A percentile compares a stretch with the other conserved stretches of the same genome.
These are phyloP conservation scores for Ligdia adustata DNA, from an alignment of 2,888 invertebrate species.

Conservation along the genomic window DNA sequence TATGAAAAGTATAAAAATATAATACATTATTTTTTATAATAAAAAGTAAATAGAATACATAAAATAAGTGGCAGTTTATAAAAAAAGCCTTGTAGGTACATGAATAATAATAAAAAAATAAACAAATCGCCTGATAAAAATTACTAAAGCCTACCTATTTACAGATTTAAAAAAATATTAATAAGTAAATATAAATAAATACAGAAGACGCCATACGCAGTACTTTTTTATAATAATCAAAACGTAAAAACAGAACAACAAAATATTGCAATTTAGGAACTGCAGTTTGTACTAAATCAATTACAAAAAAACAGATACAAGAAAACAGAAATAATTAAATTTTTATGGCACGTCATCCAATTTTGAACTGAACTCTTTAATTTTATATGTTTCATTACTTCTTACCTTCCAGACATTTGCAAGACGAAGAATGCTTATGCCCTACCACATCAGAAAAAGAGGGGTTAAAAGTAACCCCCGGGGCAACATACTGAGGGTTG, in stretches of 20 bases:
- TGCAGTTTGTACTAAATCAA: constrained; percentile 46
- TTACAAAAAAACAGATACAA: constrained; percentile 21
- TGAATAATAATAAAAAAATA: constrained; percentile 18
- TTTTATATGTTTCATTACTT: constrained; percentile 43
- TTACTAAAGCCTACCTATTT: constrained; percentile 54
- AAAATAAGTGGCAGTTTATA: constrained; percentile 32
- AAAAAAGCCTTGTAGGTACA: constrained; percentile 22
- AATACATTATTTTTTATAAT: constrained; percentile 1
- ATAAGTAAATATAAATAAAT: constrained; percentile 37
- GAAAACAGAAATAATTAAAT: constrained; percentile 2
- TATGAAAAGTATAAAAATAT: too few relatives aligned
- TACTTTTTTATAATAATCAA: background rate
- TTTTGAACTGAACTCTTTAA: constrained; percentile 37
- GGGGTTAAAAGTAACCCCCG: constrained; percentile 62
- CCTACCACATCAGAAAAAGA: constrained; percentile 61
- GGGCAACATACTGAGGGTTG: constrained; percentile 69
- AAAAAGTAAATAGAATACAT: constrained; percentile 11
- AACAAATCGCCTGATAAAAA: constrained; percentile 25
- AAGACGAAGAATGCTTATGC: constrained; percentile 64
- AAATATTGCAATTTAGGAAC: constrained; percentile 46
- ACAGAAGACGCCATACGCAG: constrained; percentile 8
- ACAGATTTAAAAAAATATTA: constrained; percentile 48
- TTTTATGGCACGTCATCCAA: constrained; percentile 62
- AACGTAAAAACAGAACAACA: background rate
- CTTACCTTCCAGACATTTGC: constrained; percentile 72